Percentiles rank a stretch among this genome's conserved stretches.
These are phyloP conservation scores for Pedetes capensis DNA, from an alignment of 2,113 vertebrate genomes.

Conservation along the genomic window DNA sequence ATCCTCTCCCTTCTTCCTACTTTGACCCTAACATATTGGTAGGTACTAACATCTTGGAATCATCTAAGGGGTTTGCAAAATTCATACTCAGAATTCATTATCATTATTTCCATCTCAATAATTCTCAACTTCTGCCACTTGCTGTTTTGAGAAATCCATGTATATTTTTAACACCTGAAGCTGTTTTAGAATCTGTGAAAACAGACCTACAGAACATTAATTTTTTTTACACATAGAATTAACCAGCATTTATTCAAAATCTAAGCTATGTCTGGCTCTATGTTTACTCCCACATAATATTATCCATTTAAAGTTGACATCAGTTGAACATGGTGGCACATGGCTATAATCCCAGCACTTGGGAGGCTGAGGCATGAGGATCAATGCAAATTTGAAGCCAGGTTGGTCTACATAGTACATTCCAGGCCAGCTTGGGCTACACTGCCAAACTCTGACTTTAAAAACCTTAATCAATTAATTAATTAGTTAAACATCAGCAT, in stretches of 20 bases:
- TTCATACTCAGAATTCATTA: background rate
- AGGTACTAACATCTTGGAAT: background rate
- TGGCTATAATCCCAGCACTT: too few species aligned
- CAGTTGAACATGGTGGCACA: too few species aligned
- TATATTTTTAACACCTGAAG: background rate
- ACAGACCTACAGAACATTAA: background rate
- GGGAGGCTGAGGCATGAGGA: too few species aligned
- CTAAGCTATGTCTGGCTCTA: background rate
- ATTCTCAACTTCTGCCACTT: background rate
- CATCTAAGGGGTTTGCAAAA: conserved; percentile 24
- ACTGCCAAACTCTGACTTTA: too few species aligned
- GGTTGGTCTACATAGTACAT: too few species aligned
- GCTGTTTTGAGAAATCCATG: conserved; percentile 41
- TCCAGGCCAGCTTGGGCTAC: too few species aligned
- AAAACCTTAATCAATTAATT: too few species aligned
- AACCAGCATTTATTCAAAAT: conserved; percentile 10
- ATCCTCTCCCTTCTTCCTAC: background rate
- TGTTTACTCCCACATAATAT: background rate
- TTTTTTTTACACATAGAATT: conserved; percentile 7
- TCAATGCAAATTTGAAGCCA: too few species aligned
- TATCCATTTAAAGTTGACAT: background rate
- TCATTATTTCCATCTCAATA: background rate
- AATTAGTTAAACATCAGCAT: too few species aligned
- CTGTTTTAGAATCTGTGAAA: background rate
- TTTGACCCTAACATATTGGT: background rate